Evolutionary conservation across 2,113 vertebrate species (phyloP), one percentile per base, ranked within the genome.

Genomic region (Psilopsiagon aymara): DNA sequence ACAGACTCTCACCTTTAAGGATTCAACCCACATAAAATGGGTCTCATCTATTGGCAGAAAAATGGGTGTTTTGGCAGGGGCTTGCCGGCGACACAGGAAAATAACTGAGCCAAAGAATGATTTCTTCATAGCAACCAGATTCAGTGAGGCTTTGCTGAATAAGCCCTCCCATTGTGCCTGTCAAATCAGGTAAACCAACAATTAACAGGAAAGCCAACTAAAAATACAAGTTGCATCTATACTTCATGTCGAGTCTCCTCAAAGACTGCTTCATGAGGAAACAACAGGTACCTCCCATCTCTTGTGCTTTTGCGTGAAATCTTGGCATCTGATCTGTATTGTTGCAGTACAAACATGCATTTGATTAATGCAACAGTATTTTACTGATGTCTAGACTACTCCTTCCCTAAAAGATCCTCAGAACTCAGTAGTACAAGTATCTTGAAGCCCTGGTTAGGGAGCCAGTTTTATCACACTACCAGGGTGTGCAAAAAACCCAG

Each of bases 31-130:
- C 33, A 90, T 97, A 97, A 98, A 99, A 95, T 98, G 82, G 1
- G 95, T 90, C n/a, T 97, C 90, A 64, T 99, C 99, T 71, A 99
- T 81, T 0, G 98, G 96, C 37, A 99, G 91, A 93, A 98, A 98
- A 67, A 98, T 0, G 0, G 99, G 98, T 59, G 75, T 96, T 91
- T 98, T 97, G 18, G 17, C 51, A 6, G 92, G 89, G 70, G 80
- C 35, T 19, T 37, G 96, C 59, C 95, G 94, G 44, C 98, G 99
- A 96, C 99, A 99, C 35, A 99, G 96, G 95, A 99, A 99, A 62
- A 99, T 98, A 18, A 88, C 98, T 0, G 99, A 99, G 76, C 99
- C 99, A 7, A 99, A 99, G 94, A 98, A 99, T 0, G 99, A 99
- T 70, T 95, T 98, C 96, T 98, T 99, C 82, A 97, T 66, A 51